Base-by-base conservation (phyloP, 2,888 invertebrate genomes). In the Leucoptera coffeella region DNA sequence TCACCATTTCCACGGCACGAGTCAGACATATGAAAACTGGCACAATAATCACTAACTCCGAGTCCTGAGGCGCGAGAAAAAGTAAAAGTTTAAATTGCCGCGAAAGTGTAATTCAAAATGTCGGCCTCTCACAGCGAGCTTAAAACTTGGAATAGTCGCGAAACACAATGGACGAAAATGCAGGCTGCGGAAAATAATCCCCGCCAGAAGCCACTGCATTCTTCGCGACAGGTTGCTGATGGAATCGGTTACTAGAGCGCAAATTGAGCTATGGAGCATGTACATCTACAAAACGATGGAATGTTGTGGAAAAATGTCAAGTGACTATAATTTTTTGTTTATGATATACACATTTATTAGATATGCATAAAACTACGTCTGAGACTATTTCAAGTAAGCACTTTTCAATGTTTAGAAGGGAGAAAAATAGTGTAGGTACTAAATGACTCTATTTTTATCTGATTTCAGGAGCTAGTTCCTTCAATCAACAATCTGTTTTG, bases 161-260 rank as follows among this genome's bases (percentile, higher is more conserved):
- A 37, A 46, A 47, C 46, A 37, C 33, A 45, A 43, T 50, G 53
- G 50, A 57, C 61, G 50, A 47, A 55, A 51, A 52, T 57, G 62
- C 59, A 58, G 48, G 42, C 54, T 57, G 50, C 54, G 60, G 64
- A 59, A 59, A 59, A 60, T 49, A 46, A 55, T 55, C 65, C 67
- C 65, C 67, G 55, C 59, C 57, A 44, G 35, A 32, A 31, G 35
- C 41, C 29, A n/a, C n/a, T n/a, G n/a, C n/a, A n/a, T n/a, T n/a
- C n/a, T n/a, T 12, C 25, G 13, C 35, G 32, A 33, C 33, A 32
- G 32, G 33, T 41, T 32, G 31, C 23, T 29, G 27, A 26, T 40
- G 39, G 40, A 38, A 35, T 22, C 32, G 32, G 36, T 58, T 58
- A 64, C 49, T 47, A 59, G 65, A 64, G 56, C 61, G 54, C 41